Base-by-base conservation (phyloP, 2,797 vertebrate species). In the Sebastes trivittatus region DNA sequence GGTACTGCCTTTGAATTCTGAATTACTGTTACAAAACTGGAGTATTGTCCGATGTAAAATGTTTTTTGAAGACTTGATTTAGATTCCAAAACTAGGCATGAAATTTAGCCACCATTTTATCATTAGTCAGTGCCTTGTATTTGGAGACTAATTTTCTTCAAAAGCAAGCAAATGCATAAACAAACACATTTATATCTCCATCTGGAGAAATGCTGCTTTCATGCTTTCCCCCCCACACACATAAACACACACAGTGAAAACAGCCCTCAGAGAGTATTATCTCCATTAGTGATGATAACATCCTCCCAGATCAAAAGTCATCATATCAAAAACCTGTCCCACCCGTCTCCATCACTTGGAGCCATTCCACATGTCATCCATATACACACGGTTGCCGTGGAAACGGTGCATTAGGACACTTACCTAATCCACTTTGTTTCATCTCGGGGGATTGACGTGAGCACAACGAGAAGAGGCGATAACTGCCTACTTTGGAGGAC, bases 361-460 rank as follows among this genome's bases (percentile, higher is more conserved):
- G 14, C 25, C 42, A 46, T 61, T 46, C 74, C 70, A 62, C 32
- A 61, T 52, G 18, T n/a, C 49, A 52, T 52, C 62, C 49, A 69
- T 65, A 62, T 32, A 77, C 54, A 62, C 6, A 52, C 30, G 2
- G 86, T 79, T 85, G 42, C 75, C 62, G 11, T 13, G 36, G 76
- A 59, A 74, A 92, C 77, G 0, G 6, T 2, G 61, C 34, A 38
- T 63, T 8, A 58, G 0, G 38, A 86, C 74, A 93, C 95, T 84
- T 96, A 99, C 98, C 98, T 95, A 99, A 93, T 95, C 98, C 98
- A 74, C 98, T 99, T 88, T 99, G 98, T 78, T 99, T 99, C 96
- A 99, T 97, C 90, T 99, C 98, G 0, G 98, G 96, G 18, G 98
- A 97, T 80, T 98, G 98, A 68, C 98, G 97, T 29, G 97, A 97